phyloP scores from a whole-genome alignment of 1,140 invertebrate species.

The Drosophila bipectinata region DNA sequence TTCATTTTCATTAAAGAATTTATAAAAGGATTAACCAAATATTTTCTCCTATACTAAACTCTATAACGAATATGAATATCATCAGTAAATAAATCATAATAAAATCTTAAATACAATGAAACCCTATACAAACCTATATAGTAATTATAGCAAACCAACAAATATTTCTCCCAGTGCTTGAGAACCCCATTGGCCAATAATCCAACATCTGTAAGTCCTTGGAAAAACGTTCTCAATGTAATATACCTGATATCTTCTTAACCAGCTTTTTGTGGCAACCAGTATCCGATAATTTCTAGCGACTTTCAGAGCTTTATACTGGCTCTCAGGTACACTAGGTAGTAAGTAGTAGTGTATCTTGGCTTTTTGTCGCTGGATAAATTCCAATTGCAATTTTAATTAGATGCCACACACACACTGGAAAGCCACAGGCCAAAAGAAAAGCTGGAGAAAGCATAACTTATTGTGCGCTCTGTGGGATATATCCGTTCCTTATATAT shows the following conservation, averaged over 20 bases:
- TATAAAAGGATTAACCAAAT: too few species aligned
- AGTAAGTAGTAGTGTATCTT: conserved; percentile 3
- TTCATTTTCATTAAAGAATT: too few species aligned
- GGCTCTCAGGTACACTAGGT: conserved; percentile 30
- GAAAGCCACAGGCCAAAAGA: background rate
- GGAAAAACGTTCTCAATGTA: background rate
- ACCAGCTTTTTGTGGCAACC: conserved; percentile 3
- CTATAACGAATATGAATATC: too few species aligned
- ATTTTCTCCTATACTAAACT: too few species aligned
- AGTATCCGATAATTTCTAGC: conserved; percentile 23
- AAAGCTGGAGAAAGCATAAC: conserved; percentile 38
- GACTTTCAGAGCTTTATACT: conserved; percentile 16
- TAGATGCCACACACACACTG: conserved; percentile 46
- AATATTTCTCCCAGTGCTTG: too few species aligned
- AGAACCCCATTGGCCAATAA: background rate
- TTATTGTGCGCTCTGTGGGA: conserved; percentile 14
- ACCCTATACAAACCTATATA: too few species aligned
- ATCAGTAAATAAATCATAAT: too few species aligned
- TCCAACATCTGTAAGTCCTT: background rate
- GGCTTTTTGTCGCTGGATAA: conserved; percentile 40
- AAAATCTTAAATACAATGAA: too few species aligned
- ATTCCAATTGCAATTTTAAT: conserved; percentile 75
- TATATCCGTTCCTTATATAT: background rate
- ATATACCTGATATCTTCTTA: background rate
- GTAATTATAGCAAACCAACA: too few species aligned